Base-by-base conservation (phyloP, 30 jellyfish, hydroid and myxozoan genomes). In the Pseudorhiza aurosa region DNA sequence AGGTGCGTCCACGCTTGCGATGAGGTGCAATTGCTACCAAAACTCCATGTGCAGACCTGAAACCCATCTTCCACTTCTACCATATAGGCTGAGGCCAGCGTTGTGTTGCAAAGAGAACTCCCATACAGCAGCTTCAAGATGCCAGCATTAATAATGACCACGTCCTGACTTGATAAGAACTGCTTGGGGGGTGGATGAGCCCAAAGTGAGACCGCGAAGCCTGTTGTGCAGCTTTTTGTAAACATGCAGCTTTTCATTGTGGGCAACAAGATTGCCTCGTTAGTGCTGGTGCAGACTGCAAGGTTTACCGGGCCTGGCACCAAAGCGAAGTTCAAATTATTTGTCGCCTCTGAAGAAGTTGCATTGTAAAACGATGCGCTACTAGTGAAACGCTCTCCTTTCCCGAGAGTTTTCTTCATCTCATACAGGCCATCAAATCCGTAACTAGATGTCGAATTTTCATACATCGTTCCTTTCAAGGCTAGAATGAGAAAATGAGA, bases 291-390 rank as follows among this genome's bases (percentile, higher is more conserved):
- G 47, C 82, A 68, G 26, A 68, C 26, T 2, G 82, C 82, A 15
- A 44, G 46, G 50, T 42, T 68, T 9, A 68, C 50, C 29, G 82
- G 67, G 26, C 82, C 82, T 2, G 82, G 82, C 10, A 68, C 30
- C 10, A 51, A 14, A 19, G 55, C 45, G 55, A 18, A 68, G 3
- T 22, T 68, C 42, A 9, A 4, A 49, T 25, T 43, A 6, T 31
- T 31, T 2, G 33, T 4, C 37, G 1, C 26, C 14, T 7, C 14
- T 1, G 65, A 21, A 8, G 17, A 18, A 27, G 30, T 8, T 46
- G 28, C 36, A 25, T 68, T 33, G 49, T 40, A 68, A 2, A 49
- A 46, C 12, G 28, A 43, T 26, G 40, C 46, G 28, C 68, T 22
- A 9, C 26, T 25, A 0, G 42, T 12, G 55, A 68, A 68, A 19